Conservation (phyloP, 2,113 vertebrate species). For the Ammospiza nelsoni region DNA sequence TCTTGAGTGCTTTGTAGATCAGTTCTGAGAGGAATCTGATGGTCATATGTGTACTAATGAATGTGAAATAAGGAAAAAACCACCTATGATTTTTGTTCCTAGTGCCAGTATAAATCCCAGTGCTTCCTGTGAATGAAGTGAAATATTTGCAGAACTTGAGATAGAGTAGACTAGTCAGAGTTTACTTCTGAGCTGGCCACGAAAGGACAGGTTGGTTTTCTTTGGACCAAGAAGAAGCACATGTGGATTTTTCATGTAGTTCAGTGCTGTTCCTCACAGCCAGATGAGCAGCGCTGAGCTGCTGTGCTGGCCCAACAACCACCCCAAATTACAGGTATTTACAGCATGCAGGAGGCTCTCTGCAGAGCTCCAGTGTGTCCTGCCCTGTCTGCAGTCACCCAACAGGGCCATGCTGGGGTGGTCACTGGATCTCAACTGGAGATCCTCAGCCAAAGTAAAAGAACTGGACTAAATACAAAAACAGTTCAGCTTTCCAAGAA, state of each 20-base stretch:
- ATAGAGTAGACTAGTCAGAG: not conserved
- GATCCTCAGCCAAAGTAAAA: not conserved
- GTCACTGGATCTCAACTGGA: fast-evolving
- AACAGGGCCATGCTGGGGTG: not conserved
- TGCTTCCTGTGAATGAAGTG: not conserved
- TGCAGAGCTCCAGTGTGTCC: not conserved
- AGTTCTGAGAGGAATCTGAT: not conserved
- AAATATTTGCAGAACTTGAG: not conserved
- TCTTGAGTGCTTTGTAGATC: not conserved
- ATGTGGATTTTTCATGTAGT: not conserved
- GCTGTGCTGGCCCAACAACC: not conserved
- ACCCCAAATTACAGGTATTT: not conserved
- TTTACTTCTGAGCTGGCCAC: not conserved
- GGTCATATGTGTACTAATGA: not conserved
- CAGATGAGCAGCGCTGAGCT: not conserved
- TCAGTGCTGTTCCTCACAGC: not conserved
- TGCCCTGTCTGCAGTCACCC: fast-evolving
- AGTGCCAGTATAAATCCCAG: not conserved
- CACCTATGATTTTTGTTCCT: not conserved
- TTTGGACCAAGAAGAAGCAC: not conserved
- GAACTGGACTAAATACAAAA: not conserved
- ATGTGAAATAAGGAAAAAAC: not conserved
- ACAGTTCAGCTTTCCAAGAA: not conserved
- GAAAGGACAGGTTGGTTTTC: not conserved
- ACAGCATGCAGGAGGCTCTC: not conserved